Conservation (phyloP, 2,113 vertebrate genomes). For the Donacobius atricapilla region DNA sequence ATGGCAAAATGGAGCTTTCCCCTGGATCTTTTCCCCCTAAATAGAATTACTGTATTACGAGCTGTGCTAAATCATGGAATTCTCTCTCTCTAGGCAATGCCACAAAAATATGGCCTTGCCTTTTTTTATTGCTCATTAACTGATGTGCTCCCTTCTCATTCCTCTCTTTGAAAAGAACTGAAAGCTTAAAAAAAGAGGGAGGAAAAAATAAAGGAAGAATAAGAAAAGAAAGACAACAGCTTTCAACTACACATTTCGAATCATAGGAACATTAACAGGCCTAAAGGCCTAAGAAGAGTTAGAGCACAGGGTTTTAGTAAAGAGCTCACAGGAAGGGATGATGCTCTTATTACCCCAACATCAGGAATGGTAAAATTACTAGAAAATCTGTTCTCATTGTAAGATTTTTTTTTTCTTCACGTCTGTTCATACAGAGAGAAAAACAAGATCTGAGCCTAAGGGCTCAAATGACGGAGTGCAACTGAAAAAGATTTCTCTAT, state of each 20-base stretch:
- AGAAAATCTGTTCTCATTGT: slow-evolving; percentile 10
- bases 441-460: slow-evolving; percentile 39
- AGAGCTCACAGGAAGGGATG: background rate
- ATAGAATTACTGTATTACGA: background rate
- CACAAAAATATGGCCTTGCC: background rate
- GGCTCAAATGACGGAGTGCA: slow-evolving; percentile 21
- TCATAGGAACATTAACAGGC: background rate
- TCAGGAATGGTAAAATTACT: background rate
- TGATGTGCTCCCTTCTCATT: background rate
- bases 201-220: background rate
- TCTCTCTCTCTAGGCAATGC: background rate
- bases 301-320: background rate
- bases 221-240: background rate
- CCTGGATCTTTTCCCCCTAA: background rate
- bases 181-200: background rate
- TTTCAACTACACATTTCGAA: background rate
- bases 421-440: background rate
- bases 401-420: background rate
- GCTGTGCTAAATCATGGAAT: background rate
- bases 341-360: background rate
- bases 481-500: slow-evolving; percentile 7
- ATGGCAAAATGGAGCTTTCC: background rate
- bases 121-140: background rate
- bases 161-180: background rate
- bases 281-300: background rate